Evolutionary conservation across 2,888 invertebrate genomes (phyloP).

Genomic region (Euphydryas editha): DNA sequence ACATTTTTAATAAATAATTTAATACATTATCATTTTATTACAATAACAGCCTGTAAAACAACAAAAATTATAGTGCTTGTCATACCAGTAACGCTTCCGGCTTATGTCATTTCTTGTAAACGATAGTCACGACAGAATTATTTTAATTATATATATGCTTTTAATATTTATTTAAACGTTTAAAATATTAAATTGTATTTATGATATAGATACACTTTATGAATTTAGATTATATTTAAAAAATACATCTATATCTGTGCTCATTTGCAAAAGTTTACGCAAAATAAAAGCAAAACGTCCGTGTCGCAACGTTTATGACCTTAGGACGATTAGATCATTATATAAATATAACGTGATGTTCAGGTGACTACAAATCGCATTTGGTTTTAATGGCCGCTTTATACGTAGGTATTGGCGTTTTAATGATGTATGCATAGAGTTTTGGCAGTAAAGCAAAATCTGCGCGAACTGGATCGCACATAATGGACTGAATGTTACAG

Average conservation of each 20-base stretch:
- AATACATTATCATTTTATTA: too few species aligned
- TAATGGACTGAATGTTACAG: slow-evolving; percentile 36
- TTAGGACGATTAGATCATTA: slow-evolving; percentile 35
- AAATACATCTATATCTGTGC: neutral
- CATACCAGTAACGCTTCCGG: slow-evolving; percentile 20
- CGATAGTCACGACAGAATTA: neutral
- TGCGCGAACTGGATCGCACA: slow-evolving; percentile 26
- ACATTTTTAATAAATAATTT: too few species aligned
- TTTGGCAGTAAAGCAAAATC: slow-evolving; percentile 42
- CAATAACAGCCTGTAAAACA: too few species aligned
- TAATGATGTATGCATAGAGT: slow-evolving; percentile 29
- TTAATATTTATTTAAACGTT: neutral
- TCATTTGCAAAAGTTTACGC: neutral
- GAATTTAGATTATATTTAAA: neutral
- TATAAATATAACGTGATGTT: slow-evolving; percentile 32
- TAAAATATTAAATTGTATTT: neutral
- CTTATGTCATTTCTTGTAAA: slow-evolving; percentile 9
- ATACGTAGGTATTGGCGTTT: slow-evolving; percentile 21
- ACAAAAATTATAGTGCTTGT: too few species aligned
- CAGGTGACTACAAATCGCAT: slow-evolving; percentile 28
- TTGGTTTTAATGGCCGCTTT: slow-evolving; percentile 28
- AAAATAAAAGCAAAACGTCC: slow-evolving; percentile 9
- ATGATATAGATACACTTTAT: neutral
- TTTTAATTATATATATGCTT: neutral
- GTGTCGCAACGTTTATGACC: slow-evolving; percentile 12